Evolutionary conservation across 2,888 invertebrate genomes (phyloP).

Genomic region (Agonum fuliginosum): DNA sequence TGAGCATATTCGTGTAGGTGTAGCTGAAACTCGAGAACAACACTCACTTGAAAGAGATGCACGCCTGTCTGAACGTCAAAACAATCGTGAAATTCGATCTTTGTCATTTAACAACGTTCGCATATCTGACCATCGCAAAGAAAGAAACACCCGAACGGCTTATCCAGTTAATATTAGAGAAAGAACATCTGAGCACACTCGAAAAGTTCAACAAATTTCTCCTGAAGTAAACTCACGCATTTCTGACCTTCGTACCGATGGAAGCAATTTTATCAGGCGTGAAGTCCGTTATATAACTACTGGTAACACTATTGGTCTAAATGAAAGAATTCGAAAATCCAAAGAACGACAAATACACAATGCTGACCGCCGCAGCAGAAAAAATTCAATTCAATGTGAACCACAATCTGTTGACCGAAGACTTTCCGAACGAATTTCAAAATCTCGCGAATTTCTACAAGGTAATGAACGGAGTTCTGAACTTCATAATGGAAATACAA

Average conservation of each 20-base stretch:
- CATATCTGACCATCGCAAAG: not conserved
- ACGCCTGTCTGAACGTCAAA: not conserved
- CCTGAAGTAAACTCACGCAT: not conserved
- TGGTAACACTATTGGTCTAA: too few relatives aligned
- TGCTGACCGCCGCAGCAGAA: not conserved
- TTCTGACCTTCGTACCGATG: not conserved
- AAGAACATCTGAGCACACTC: not conserved
- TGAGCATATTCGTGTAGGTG: not conserved
- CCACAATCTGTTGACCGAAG: not conserved
- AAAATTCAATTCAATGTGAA: not conserved
- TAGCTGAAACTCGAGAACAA: not conserved
- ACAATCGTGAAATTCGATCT: not conserved
- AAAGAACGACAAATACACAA: not conserved
- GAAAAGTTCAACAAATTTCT: not conserved
- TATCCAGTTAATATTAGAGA: not conserved
- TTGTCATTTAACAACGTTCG: not conserved
- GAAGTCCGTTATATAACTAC: too few relatives aligned
- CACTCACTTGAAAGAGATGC: not conserved
- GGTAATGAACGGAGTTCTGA: not conserved
- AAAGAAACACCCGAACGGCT: not conserved
- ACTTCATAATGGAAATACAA: not conserved
- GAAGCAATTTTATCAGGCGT: too few relatives aligned
- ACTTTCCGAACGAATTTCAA: not conserved
- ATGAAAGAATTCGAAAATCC: too few relatives aligned
- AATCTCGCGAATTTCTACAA: not conserved